A percentile compares a stretch with the other conserved stretches of the same genome.
phyloP scores from a whole-genome alignment of 2,888 invertebrate genomes.

The Xanthorhoe spadicearia region DNA sequence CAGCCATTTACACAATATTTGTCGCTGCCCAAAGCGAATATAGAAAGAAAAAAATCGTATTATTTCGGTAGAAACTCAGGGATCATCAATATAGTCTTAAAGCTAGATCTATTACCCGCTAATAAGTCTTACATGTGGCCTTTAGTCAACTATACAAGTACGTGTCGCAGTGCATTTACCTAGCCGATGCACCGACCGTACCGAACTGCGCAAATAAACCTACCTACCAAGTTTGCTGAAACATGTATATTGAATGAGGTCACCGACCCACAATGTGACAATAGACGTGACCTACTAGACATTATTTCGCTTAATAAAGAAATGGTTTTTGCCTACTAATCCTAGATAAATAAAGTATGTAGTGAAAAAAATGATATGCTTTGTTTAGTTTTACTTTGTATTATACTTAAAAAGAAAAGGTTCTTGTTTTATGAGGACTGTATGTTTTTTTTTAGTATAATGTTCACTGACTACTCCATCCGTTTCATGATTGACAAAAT shows the following conservation, averaged over 20 bases:
- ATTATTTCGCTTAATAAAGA: constrained; percentile 44
- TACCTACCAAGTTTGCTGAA: constrained; percentile 25
- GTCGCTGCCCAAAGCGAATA: too few relatives aligned
- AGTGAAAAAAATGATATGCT: constrained; percentile 10
- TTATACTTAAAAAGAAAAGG: not conserved
- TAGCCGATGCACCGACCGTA: constrained; percentile 33
- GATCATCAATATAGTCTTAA: too few relatives aligned
- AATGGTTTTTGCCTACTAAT: constrained; percentile 18
- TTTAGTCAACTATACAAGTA: not conserved
- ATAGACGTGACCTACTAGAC: constrained; percentile 47
- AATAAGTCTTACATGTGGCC: too few relatives aligned
- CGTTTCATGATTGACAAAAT: too few relatives aligned
- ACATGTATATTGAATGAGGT: constrained; percentile 51
- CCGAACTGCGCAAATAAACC: constrained; percentile 49
- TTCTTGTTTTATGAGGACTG: too few relatives aligned
- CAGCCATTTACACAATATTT: too few relatives aligned
- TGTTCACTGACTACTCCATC: too few relatives aligned
- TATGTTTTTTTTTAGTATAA: too few relatives aligned
- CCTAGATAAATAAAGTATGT: constrained; percentile 22
- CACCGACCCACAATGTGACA: constrained; percentile 48
- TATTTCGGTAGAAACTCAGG: too few relatives aligned
- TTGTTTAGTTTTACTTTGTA: constrained; percentile 25
- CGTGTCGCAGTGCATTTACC: constrained; percentile 12
- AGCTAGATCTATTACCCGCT: too few relatives aligned
- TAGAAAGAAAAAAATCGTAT: too few relatives aligned